Percentiles rank a stretch among this genome's conserved stretches.
Conservation (phyloP, 1,140 invertebrate species). For the Wiebesia pumilae region DNA sequence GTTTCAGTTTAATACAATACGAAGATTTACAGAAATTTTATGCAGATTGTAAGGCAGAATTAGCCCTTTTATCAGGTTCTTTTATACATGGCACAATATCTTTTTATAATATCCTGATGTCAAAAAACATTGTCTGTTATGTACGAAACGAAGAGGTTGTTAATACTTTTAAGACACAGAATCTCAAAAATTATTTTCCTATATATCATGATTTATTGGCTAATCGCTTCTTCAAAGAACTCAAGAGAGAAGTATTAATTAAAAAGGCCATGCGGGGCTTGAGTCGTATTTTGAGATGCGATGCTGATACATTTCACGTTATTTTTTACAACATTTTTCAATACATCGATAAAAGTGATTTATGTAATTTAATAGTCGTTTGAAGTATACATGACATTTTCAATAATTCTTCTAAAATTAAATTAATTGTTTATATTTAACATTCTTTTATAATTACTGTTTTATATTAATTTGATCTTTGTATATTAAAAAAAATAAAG, state of each 20-base stretch:
- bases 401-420: neutral
- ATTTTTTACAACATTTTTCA: constrained; percentile 34
- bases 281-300: constrained; percentile 13
- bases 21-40: neutral
- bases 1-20: constrained; percentile 2
- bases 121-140: constrained; percentile 2
- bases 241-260: constrained; percentile 10
- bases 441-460: too few species aligned
- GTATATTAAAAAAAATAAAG: neutral
- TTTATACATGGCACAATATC: neutral
- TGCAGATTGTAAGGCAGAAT: constrained; percentile 3
- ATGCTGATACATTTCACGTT: constrained; percentile 15
- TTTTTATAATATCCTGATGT: constrained; percentile 18
- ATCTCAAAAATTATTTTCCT: constrained; percentile 8
- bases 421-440: neutral
- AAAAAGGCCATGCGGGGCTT: constrained; percentile 19
- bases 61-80: neutral
- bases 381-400: constrained; percentile 16
- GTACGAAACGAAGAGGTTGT: constrained; percentile 25
- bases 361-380: constrained; percentile 12
- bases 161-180: neutral
- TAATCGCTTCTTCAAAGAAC: neutral
- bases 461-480: neutral
- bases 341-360: constrained; percentile 19
- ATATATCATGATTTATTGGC: constrained; percentile 11